Conservation (phyloP, 2,113 vertebrate species). For the Oreochromis tanganicae region DNA sequence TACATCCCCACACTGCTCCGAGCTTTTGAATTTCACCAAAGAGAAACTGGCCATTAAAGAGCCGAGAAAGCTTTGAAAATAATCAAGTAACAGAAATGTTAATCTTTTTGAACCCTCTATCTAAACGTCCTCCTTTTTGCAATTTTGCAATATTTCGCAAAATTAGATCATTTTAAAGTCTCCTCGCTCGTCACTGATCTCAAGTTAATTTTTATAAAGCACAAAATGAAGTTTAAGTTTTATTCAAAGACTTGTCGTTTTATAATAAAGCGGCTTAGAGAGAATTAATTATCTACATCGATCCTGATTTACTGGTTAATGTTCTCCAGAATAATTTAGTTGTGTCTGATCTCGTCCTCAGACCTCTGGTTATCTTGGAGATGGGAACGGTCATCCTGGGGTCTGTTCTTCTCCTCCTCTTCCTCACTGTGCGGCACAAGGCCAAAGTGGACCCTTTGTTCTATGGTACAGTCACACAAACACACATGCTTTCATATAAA, state of each 20-base stretch:
- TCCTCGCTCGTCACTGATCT: neutral
- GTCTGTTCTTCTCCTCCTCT: conserved; percentile 62
- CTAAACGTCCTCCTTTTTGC: neutral
- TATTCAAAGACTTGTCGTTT: neutral
- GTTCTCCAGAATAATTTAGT: neutral
- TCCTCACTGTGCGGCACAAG: conserved; percentile 48
- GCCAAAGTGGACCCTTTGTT: conserved; percentile 79
- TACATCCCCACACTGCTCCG: neutral
- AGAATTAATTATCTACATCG: neutral
- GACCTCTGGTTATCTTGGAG: conserved; percentile 67
- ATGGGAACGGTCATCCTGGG: conserved; percentile 62
- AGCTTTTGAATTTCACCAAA: neutral
- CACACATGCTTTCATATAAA: neutral
- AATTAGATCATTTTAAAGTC: neutral
- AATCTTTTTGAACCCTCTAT: neutral
- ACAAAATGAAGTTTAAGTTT: neutral
- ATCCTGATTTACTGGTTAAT: neutral
- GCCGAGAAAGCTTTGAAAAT: neutral
- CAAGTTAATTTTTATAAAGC: neutral
- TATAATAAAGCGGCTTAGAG: neutral
- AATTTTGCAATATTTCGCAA: neutral
- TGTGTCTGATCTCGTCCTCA: conserved; percentile 4
- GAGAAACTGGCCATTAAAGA: neutral
- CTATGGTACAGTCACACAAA: conserved; percentile 70
- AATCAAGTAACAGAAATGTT: neutral